phyloP scores from a whole-genome alignment of 2,888 invertebrate genomes.

The Torymus auratus region DNA sequence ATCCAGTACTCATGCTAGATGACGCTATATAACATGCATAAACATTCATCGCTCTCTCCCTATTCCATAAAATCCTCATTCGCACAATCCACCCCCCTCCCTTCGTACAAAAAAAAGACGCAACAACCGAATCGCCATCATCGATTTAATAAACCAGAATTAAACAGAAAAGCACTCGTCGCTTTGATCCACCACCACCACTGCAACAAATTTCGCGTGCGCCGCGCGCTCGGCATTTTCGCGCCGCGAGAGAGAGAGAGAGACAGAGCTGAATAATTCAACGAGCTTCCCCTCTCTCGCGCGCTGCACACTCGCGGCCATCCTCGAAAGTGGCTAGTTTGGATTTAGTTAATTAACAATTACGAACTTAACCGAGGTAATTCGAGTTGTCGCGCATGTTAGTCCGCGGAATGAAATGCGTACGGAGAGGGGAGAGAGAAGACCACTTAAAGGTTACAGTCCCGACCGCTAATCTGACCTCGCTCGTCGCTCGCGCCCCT shows the following conservation, averaged over 20 bases:
- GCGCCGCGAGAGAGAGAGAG: neutral
- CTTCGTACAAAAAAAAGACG: too few species aligned
- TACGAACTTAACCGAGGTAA: slow-evolving; percentile 57
- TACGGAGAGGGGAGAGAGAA: slow-evolving; percentile 19
- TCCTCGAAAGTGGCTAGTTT: slow-evolving; percentile 55
- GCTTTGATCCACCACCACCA: neutral
- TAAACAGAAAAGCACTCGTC: neutral
- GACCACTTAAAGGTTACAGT: slow-evolving; percentile 68
- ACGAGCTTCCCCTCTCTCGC: neutral
- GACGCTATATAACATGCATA: too few species aligned
- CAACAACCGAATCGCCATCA: neutral
- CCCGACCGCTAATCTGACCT: slow-evolving; percentile 69
- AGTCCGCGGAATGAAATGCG: slow-evolving; percentile 49
- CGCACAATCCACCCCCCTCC: too few species aligned
- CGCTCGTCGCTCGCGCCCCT: slow-evolving; percentile 18
- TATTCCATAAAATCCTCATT: too few species aligned
- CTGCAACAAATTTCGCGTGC: slow-evolving; percentile 36
- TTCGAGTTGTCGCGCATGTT: slow-evolving; percentile 58
- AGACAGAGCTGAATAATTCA: slow-evolving; percentile 51
- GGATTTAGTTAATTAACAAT: slow-evolving; percentile 60
- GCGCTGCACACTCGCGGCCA: neutral
- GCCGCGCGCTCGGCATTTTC: slow-evolving; percentile 39
- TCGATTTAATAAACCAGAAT: too few species aligned
- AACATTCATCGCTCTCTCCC: too few species aligned
- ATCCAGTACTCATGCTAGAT: too few species aligned